Percentiles rank a stretch among this genome's conserved stretches.
phyloP scores from a whole-genome alignment of 2,888 invertebrate genomes.

The Amorpha juglandis region DNA sequence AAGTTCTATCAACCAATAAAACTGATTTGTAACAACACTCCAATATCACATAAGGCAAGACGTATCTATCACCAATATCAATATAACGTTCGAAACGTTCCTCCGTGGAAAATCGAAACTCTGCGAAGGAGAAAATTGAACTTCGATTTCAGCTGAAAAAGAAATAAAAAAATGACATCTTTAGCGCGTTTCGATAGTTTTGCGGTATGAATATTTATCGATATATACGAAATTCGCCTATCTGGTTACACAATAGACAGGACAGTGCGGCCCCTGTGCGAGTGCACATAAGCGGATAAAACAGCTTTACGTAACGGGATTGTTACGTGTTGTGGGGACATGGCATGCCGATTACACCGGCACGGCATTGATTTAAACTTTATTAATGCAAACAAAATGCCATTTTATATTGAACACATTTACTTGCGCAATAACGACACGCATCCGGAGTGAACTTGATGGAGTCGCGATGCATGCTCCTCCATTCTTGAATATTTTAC shows the following conservation, averaged over 20 bases:
- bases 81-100: not conserved
- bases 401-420: conserved; percentile 21
- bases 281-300: conserved; percentile 30
- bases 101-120: conserved; percentile 32
- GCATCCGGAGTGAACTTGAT: conserved; percentile 18
- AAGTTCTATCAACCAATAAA: conserved; percentile 7
- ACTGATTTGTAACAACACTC: not conserved
- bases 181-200: conserved; percentile 12
- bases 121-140: conserved; percentile 21
- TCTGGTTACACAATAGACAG: conserved; percentile 29
- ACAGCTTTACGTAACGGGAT: conserved; percentile 49
- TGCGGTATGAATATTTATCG: conserved; percentile 31
- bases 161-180: conserved; percentile 9
- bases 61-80: conserved; percentile 12
- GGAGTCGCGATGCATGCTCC: conserved; percentile 8
- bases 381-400: conserved; percentile 23
- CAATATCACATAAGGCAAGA: conserved; percentile 6
- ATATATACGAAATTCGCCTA: conserved; percentile 30
- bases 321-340: conserved; percentile 32
- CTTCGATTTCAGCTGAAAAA: conserved; percentile 20
- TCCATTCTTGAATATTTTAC: conserved; percentile 16
- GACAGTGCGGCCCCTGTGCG: conserved; percentile 9
- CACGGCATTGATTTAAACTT: conserved; percentile 15
- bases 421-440: conserved; percentile 2
- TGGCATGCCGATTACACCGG: conserved; percentile 21